Conservation (phyloP, 2,113 vertebrate genomes). For the Xyliphius kryptos region DNA sequence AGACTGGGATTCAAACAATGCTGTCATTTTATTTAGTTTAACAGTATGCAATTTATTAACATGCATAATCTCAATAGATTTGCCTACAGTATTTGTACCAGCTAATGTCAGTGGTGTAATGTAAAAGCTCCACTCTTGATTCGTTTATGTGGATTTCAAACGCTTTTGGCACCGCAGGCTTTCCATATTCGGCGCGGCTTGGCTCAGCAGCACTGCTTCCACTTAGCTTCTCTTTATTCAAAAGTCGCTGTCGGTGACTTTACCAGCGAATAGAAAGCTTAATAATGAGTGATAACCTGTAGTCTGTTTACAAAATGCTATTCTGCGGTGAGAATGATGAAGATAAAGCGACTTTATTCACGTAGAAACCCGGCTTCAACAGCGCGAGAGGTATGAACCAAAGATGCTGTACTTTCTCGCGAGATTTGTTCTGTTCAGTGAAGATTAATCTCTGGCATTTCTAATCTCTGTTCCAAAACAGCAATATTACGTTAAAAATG, state of each 20-base stretch:
- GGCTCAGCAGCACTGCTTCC: not conserved
- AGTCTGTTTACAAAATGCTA: no score
- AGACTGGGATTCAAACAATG: no score
- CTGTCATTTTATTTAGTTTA: no score
- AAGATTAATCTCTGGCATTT: not conserved
- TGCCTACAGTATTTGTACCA: no score
- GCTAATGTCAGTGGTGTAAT: no score
- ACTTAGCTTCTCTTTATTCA: no score
- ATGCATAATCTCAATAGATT: no score
- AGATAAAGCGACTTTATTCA: not conserved
- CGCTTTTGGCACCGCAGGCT: not conserved
- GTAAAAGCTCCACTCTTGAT: not conserved
- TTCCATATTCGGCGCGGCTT: not conserved
- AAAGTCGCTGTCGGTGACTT: no score
- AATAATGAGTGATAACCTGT: no score
- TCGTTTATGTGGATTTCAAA: not conserved
- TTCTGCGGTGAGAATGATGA: not conserved
- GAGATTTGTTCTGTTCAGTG: not conserved
- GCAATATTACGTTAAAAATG: no score
- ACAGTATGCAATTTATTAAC: no score
- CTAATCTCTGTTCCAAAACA: not conserved
- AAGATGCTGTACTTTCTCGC: constrained; percentile 4
- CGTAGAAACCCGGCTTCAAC: not conserved
- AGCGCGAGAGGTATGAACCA: not conserved
- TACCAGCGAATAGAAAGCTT: no score